A percentile compares a stretch with the other conserved stretches of the same genome.
phyloP scores from a whole-genome alignment of 1,140 invertebrate species.

The Daktulosphaira vitifoliae region DNA sequence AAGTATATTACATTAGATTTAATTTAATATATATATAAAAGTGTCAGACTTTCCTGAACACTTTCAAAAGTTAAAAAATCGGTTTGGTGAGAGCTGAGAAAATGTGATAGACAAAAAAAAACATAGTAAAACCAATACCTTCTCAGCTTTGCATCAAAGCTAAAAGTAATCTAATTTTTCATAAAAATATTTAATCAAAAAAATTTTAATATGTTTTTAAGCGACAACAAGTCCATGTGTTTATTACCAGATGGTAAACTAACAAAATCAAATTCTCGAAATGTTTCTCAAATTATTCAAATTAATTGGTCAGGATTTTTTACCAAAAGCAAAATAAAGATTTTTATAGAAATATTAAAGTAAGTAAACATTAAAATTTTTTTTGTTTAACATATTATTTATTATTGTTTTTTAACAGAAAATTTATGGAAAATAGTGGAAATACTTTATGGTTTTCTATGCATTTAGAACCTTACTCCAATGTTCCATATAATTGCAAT shows the following conservation, averaged over 20 bases:
- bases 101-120: too few relatives aligned
- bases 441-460: background rate
- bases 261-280: constrained; percentile 13
- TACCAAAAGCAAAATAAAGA: background rate
- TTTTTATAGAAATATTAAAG: background rate
- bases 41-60: too few relatives aligned
- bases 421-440: background rate
- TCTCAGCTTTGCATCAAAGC: too few relatives aligned
- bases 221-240: background rate
- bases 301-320: constrained; percentile 21
- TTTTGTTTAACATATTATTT: too few relatives aligned
- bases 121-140: too few relatives aligned
- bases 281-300: constrained; percentile 19
- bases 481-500: background rate
- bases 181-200: too few relatives aligned
- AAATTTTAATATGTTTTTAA: background rate
- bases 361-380: background rate
- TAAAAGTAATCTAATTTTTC: too few relatives aligned
- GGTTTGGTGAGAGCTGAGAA: too few relatives aligned
- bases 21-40: too few relatives aligned
- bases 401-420: background rate
- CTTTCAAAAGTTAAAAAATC: too few relatives aligned
- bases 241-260: constrained; percentile 9
- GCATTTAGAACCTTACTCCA: constrained; percentile 11
- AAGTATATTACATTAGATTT: too few relatives aligned